Evolutionary conservation across 1,140 invertebrate species (phyloP).

Genomic region (Neodiprion virginianus): DNA sequence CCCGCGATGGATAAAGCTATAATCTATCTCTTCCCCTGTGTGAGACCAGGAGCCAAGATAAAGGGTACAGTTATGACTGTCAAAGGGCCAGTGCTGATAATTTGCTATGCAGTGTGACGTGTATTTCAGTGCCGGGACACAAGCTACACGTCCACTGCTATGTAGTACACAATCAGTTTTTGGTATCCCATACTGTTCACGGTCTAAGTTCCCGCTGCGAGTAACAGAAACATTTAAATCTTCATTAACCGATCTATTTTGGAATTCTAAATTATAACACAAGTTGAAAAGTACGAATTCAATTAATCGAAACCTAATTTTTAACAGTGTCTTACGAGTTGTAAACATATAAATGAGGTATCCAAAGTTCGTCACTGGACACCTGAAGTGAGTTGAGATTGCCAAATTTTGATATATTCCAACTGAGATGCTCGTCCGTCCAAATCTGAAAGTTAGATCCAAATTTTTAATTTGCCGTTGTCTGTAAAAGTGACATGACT

Average conservation of each 20-base stretch:
- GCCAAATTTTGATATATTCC: slow-evolving; percentile 57
- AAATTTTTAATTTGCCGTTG: too few relatives aligned
- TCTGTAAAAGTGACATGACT: too few relatives aligned
- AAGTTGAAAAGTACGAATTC: not conserved
- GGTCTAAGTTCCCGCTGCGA: slow-evolving; percentile 42
- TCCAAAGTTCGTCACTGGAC: slow-evolving; percentile 56
- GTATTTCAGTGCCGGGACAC: slow-evolving; percentile 42
- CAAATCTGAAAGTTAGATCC: slow-evolving; percentile 48
- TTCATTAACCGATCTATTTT: not conserved
- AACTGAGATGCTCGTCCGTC: slow-evolving; percentile 59
- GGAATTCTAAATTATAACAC: not conserved
- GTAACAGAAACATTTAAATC: slow-evolving; percentile 24
- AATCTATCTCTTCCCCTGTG: slow-evolving; percentile 66
- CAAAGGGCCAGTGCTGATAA: slow-evolving; percentile 55
- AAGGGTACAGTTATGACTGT: slow-evolving; percentile 52
- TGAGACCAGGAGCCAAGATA: slow-evolving; percentile 63
- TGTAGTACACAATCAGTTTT: slow-evolving; percentile 41
- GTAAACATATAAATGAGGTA: slow-evolving; percentile 59
- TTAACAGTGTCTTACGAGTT: slow-evolving; percentile 53
- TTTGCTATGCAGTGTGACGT: slow-evolving; percentile 46
- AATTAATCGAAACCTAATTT: not conserved
- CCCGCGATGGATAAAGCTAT: slow-evolving; percentile 44
- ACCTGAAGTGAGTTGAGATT: slow-evolving; percentile 50
- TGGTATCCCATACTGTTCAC: slow-evolving; percentile 36
- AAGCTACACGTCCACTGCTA: slow-evolving; percentile 39